Conservation (phyloP, 2,113 vertebrate genomes). For the Protobothrops flavoviridis region DNA sequence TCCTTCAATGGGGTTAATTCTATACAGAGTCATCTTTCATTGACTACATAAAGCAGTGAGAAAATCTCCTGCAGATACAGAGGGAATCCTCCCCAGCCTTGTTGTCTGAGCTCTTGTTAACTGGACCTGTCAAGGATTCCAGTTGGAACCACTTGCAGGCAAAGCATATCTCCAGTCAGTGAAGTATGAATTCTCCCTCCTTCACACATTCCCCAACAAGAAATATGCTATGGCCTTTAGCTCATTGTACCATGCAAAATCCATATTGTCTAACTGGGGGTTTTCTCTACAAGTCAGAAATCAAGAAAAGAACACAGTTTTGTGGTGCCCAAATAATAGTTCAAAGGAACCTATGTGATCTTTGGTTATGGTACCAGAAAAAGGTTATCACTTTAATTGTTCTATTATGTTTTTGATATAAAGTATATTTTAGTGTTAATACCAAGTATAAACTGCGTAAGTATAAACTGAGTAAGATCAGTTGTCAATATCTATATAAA, state of each 20-base stretch:
- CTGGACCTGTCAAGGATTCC: background rate
- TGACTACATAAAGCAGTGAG: background rate
- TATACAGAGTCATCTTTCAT: background rate
- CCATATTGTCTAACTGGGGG: background rate
- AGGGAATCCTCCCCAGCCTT: background rate
- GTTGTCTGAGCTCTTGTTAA: background rate
- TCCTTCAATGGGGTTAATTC: background rate
- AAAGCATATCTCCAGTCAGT: background rate
- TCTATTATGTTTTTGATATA: background rate
- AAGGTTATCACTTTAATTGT: background rate
- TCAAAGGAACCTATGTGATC: background rate
- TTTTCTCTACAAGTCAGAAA: background rate
- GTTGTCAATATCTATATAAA: background rate
- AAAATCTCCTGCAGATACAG: background rate
- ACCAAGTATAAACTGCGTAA: background rate
- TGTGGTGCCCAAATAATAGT: background rate
- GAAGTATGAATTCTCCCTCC: background rate
- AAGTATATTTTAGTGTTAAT: background rate
- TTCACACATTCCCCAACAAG: background rate
- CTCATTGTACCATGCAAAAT: background rate
- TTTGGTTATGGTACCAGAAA: slow-evolving; percentile 1
- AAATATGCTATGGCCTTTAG: background rate
- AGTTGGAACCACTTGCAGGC: background rate
- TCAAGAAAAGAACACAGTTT: background rate
- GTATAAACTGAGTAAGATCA: background rate